Evolutionary conservation across 2,113 vertebrate genomes (phyloP), one percentile per base, ranked within the genome.

Genomic region (Cyanoramphus novaezelandiae): DNA sequence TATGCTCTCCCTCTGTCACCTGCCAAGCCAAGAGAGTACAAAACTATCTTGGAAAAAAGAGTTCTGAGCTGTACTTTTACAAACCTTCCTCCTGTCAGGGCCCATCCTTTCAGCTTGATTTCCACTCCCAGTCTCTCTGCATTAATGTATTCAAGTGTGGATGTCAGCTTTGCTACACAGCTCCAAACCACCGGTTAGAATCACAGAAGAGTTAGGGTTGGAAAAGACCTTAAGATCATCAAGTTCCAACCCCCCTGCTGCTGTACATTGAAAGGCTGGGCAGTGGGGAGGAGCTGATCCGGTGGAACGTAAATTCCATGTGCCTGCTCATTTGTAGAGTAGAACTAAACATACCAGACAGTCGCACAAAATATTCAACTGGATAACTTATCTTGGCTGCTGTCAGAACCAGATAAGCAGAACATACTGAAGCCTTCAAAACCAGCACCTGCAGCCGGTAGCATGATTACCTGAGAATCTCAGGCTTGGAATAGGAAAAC

Each of bases 221-320:
- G 19, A 33, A 57, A 33, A 19, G 55, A 50, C 24, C 49, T 49
- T 25, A 50, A 50, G 49, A 50, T 50, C 24, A 25, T 14, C 23
- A 50, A 50, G 49, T 50, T 50, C 55, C 19, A 57, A 20, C 12
- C 31, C 55, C 53, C 31, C 19, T 57, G 55, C 39, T 78, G 64
- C 31, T 1, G 0, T 23, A 14, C 17, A 14, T 75, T 60, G 5
- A 14, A 21, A 2, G 16, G 37, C 11, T 0, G 0, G 25, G 41
- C 16, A 75, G 33, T 1, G 3, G 29, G 60, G 47, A 67, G 39
- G 47, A 74, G 17, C 31, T 37, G 77, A 78, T 50, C 35, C 27
- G 29, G 44, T 25, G 18, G 10, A 69, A 81, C 24, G 31, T 14
- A 12, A 15, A 16, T 75, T 78, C 35, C 43, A 64, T 2, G 8